Evolutionary conservation across 2,797 vertebrate genomes (phyloP).

Genomic region (Phalanger gymnotis): DNA sequence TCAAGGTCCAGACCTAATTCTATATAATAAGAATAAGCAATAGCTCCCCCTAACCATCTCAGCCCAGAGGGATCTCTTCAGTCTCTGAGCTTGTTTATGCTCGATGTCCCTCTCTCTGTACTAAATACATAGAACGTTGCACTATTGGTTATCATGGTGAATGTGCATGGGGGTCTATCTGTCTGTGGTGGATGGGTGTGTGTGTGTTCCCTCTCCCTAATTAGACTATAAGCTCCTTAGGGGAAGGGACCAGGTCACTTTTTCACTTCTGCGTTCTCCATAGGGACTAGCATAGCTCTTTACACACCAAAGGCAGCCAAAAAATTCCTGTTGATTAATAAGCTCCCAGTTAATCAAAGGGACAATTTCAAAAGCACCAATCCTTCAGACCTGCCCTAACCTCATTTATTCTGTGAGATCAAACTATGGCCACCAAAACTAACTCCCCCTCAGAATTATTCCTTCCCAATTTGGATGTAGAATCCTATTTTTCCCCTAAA

Average conservation of each 20-base stretch:
- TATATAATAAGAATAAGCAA: background rate
- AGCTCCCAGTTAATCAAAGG: background rate
- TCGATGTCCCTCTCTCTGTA: background rate
- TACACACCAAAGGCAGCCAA: background rate
- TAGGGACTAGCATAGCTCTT: background rate
- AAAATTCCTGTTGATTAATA: background rate
- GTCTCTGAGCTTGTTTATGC: background rate
- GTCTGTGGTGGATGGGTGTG: background rate
- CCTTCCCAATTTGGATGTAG: background rate
- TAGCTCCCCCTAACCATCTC: background rate
- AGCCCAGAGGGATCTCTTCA: background rate
- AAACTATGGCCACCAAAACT: background rate
- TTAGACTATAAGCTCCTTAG: background rate
- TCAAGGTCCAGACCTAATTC: background rate
- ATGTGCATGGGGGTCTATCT: background rate
- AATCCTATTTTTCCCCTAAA: background rate
- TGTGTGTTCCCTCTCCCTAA: background rate
- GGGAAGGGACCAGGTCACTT: background rate
- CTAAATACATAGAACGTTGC: background rate
- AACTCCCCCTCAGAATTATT: background rate
- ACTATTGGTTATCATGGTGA: background rate
- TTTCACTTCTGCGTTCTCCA: background rate
- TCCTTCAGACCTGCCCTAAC: background rate
- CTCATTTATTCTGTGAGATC: background rate
- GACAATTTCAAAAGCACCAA: background rate